A percentile compares a stretch with the other conserved stretches of the same genome.
These are phyloP conservation scores for Chromoteleia sp. DNA, from an alignment of 2,888 invertebrate genomes.

Conservation along the genomic window DNA sequence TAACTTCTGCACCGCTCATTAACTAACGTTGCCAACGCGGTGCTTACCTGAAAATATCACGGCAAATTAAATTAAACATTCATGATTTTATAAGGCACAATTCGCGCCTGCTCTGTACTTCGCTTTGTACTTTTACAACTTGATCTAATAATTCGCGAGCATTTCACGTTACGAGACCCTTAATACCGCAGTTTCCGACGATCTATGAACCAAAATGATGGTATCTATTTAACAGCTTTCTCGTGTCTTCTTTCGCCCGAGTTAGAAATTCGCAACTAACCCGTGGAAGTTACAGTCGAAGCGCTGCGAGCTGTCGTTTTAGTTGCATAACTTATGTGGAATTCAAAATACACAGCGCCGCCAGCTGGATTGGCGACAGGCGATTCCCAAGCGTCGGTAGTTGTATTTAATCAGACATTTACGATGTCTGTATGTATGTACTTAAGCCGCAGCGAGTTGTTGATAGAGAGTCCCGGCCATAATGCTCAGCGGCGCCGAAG, in stretches of 20 bases:
- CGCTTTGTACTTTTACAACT: slow-evolving; percentile 9
- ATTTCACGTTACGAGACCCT: slow-evolving; percentile 16
- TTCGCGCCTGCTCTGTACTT: background rate
- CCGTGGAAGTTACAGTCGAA: slow-evolving; percentile 23
- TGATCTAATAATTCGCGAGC: slow-evolving; percentile 18
- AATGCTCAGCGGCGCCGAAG: background rate
- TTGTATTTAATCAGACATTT: slow-evolving; percentile 66
- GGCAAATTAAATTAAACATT: slow-evolving; percentile 20
- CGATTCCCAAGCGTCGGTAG: slow-evolving; percentile 49
- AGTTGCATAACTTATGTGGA: slow-evolving; percentile 60
- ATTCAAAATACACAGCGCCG: slow-evolving; percentile 55
- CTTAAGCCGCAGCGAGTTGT: slow-evolving; percentile 39
- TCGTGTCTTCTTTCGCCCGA: slow-evolving; percentile 43
- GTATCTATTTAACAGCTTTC: slow-evolving; percentile 44
- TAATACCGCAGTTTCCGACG: background rate
- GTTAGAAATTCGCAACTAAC: slow-evolving; percentile 41
- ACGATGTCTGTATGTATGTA: slow-evolving; percentile 37
- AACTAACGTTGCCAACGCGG: slow-evolving; percentile 1
- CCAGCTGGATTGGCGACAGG: slow-evolving; percentile 50
- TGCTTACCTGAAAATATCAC: slow-evolving; percentile 4
- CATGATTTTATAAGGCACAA: slow-evolving; percentile 16
- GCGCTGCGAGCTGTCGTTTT: slow-evolving; percentile 51
- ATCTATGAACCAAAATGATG: slow-evolving; percentile 28
- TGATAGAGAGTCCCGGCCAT: slow-evolving; percentile 34
- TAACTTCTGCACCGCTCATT: background rate